Evolutionary conservation across 2,797 vertebrate species (phyloP).

Genomic region (Morelia viridis): DNA sequence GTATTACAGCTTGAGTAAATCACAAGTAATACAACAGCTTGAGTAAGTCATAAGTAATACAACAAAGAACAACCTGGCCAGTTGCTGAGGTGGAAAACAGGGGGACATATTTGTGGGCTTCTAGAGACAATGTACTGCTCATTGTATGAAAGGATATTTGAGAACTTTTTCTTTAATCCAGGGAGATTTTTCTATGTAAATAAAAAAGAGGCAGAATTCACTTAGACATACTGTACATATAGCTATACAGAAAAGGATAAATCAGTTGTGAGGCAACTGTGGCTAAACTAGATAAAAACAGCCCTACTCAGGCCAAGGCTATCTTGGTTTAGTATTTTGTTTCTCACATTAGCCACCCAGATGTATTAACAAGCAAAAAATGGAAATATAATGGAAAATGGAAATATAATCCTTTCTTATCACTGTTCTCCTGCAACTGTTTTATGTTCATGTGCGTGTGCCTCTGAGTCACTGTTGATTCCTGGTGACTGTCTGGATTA

Average conservation of each 20-base stretch:
- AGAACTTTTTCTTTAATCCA: not conserved
- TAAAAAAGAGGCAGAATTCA: not conserved
- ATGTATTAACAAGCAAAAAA: not conserved
- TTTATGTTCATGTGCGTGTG: not conserved
- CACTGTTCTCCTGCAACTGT: not conserved
- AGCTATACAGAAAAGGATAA: not conserved
- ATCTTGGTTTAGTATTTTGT: not conserved
- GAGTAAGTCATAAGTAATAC: not conserved
- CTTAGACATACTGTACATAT: not conserved
- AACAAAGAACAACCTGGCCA: not conserved
- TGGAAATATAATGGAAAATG: not conserved
- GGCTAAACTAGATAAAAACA: not conserved
- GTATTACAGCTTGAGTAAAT: no score
- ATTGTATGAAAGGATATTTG: not conserved
- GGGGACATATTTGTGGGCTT: not conserved
- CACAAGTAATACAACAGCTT: not conserved
- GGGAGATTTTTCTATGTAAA: not conserved
- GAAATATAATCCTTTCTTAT: not conserved
- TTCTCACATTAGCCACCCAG: not conserved
- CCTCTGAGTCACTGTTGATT: not conserved
- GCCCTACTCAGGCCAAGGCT: not conserved
- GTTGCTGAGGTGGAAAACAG: not conserved
- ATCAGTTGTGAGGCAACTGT: not conserved
- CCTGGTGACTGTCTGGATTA: not conserved
- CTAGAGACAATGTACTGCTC: not conserved